phyloP scores from a whole-genome alignment of 2,888 invertebrate genomes.

The Oscheius sp. region DNA sequence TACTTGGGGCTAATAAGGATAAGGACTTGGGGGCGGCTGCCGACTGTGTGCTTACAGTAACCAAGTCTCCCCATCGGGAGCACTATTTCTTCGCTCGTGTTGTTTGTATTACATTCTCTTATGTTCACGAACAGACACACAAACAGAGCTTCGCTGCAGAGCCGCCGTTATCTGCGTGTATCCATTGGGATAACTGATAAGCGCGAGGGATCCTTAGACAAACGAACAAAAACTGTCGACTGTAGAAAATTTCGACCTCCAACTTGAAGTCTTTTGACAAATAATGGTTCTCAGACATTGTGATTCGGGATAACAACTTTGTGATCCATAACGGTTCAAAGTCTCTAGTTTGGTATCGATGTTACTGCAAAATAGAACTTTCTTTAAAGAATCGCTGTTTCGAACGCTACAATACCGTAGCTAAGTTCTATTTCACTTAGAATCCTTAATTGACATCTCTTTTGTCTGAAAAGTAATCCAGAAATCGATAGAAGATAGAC shows the following conservation, averaged over 20 bases:
- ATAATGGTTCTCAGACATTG: not conserved
- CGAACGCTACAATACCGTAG: too few relatives aligned
- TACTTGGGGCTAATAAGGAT: slow-evolving; percentile 30
- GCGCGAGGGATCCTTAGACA: slow-evolving; percentile 24
- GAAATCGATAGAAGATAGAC: slow-evolving; percentile 3
- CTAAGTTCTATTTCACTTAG: too few relatives aligned
- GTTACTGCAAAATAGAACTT: too few relatives aligned
- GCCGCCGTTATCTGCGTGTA: slow-evolving; percentile 37
- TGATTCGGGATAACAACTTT: too few relatives aligned
- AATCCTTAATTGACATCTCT: too few relatives aligned
- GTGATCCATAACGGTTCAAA: too few relatives aligned
- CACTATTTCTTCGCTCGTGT: slow-evolving; percentile 35
- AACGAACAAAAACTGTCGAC: not conserved
- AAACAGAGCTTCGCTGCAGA: slow-evolving; percentile 34
- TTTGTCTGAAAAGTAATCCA: not conserved
- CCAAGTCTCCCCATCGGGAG: slow-evolving; percentile 19
- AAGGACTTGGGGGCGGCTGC: slow-evolving; percentile 31
- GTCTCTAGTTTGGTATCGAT: too few relatives aligned
- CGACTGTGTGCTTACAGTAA: slow-evolving; percentile 33
- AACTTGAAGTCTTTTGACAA: not conserved
- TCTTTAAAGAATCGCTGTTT: too few relatives aligned
- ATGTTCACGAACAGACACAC: slow-evolving; percentile 41
- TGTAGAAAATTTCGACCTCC: too few relatives aligned
- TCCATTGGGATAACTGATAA: slow-evolving; percentile 26
- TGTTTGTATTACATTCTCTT: slow-evolving; percentile 37